Evolutionary conservation across 2,797 vertebrate species (phyloP), one percentile per base, ranked within the genome.

Genomic region (Scolopax rusticola): DNA sequence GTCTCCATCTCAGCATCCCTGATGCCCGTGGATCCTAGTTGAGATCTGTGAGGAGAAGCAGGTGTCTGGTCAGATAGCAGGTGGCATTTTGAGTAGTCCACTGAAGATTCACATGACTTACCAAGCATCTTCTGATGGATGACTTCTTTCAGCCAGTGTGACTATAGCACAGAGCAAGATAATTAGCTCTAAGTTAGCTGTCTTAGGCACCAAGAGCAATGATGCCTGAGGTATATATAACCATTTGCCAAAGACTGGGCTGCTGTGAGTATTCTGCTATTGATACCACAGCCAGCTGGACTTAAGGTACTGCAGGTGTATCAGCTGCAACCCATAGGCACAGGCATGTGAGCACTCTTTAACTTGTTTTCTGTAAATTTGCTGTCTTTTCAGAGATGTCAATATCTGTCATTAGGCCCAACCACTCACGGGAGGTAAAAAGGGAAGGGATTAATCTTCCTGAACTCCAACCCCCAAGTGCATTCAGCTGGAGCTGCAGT

Each of bases 141-240:
- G 43, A 28, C 33, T 87, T 67, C 74, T 88, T 64, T 82, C 90
- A 93, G 51, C 15, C 25, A n/a, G 28, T 9, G 4, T 45, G 84
- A 67, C 86, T 60, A 14, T 2, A 56, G 70, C 63, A 70, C 59
- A 67, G 47, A 65, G 48, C 87, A n/a, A 17, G 70, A 70, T 70
- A 92, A 92, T 93, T 83, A 92, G 51, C 78, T 89, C 54, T 41
- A 48, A 86, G 90, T 65, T 78, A 48, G 30, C 63, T 95, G 67
- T 87, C 83, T 93, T 19, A 82, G 47, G n/a, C 56, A 84, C 77
- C 47, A 67, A 79, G 23, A 84, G 43, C 86, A 84, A 89, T 51
- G 83, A 79, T 82, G 63, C 54, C 70, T 53, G 54, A 63, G 77
- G 69, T 32, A 84, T 67, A 17, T 17, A 30, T 1, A 88, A 69